A percentile compares a stretch with the other conserved stretches of the same genome.
These are phyloP conservation scores for Salvator merianae DNA, from an alignment of 2,113 vertebrate genomes.

Conservation along the genomic window DNA sequence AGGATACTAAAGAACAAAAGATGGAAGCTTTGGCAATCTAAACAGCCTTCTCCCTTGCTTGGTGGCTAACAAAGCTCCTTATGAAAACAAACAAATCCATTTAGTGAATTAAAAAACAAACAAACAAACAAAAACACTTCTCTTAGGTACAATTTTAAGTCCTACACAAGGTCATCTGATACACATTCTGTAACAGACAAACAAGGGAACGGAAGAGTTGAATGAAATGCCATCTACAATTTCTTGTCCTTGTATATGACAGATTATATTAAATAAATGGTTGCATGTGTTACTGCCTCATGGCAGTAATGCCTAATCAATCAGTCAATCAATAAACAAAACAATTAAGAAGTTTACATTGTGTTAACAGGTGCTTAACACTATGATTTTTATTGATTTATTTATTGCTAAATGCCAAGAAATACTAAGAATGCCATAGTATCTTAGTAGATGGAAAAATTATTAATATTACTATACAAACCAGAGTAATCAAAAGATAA, in stretches of 20 bases:
- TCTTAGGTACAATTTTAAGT: not conserved
- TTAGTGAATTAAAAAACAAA: not conserved
- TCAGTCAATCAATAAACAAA: too few relatives aligned
- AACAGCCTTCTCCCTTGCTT: not conserved
- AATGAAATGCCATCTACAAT: not conserved
- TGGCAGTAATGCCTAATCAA: too few relatives aligned
- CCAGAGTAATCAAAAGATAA: too few relatives aligned
- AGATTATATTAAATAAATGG: not conserved
- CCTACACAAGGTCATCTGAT: not conserved
- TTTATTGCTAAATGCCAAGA: too few relatives aligned
- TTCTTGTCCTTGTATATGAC: not conserved
- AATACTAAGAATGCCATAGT: too few relatives aligned
- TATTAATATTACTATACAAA: too few relatives aligned
- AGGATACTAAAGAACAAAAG: not conserved
- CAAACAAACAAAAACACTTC: too few relatives aligned
- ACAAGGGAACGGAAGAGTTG: not conserved
- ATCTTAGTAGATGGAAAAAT: too few relatives aligned
- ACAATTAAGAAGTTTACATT: too few relatives aligned
- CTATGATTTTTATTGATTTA: too few relatives aligned
- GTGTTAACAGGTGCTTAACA: too few relatives aligned
- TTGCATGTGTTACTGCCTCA: not conserved
- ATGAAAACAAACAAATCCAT: not conserved
- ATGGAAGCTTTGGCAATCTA: not conserved
- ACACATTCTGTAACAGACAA: too few relatives aligned
- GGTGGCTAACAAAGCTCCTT: not conserved